Evolutionary conservation across 1,140 invertebrate species (phyloP), one percentile per base, ranked within the genome.

Genomic region (Heliothis virescens): DNA sequence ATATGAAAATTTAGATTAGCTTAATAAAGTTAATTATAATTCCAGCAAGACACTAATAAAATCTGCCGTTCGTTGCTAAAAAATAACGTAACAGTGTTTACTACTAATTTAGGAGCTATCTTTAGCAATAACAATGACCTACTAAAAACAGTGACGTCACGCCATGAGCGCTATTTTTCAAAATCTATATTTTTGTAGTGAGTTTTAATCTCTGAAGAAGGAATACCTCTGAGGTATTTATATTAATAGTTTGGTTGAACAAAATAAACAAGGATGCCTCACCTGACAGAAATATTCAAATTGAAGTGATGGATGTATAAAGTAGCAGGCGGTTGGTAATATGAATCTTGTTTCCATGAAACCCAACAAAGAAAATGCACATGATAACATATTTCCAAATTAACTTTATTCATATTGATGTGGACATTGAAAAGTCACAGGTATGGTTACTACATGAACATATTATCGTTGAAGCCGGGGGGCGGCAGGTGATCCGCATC

Each of bases 401-500:
- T 60, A 60, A 74, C 21, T 71, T 67, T 76, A 59, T 52, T 71
- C n/a, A 59, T 65, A 69, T 21, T 69, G 26, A 78, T 78, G 59
- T 53, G 74, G 50, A 65, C 47, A 77, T 55, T 16, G 34, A 1
- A 53, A 65, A 65, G 48, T 12, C 18, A 55, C 21, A 57, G 21
- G 18, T 15, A 50, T 4, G 26, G 21, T 11, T 53, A 15, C 48
- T 95, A 97, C 96, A 97, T 96, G 89, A 97, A 97, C 97, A 97
- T 97, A 86, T 97, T 96, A 86, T 97, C 96, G 85, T 96, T 88
- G 72, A 92, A 93, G 12, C 91, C 97, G 10, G 97, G 97, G 41
- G 96, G 96, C 62, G 96, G 96, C 67, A 97, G 86, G 84, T 97
- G 96, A 88, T 98, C 97, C n/a, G 96, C 95, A 86, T 97, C 97